Conservation (phyloP, 2,888 invertebrate genomes). For the Anaspis maculata region DNA sequence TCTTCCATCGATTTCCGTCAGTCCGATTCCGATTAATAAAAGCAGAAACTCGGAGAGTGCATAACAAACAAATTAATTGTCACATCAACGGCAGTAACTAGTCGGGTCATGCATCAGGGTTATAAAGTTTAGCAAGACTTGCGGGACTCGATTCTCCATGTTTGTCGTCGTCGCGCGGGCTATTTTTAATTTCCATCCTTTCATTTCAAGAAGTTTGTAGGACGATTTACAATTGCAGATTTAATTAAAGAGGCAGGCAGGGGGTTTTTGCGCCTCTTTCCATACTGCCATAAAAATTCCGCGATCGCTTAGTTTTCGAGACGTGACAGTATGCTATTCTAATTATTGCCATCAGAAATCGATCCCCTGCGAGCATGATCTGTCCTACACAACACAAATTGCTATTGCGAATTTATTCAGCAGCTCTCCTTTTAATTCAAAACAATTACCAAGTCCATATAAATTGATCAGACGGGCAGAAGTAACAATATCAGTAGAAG, state of each 20-base stretch:
- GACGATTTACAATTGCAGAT: slow-evolving; percentile 25
- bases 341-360: no score
- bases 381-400: no score
- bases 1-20: no score
- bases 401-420: no score
- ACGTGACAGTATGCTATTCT: slow-evolving; percentile 24
- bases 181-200: slow-evolving; percentile 30
- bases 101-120: slow-evolving; percentile 27
- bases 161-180: slow-evolving; percentile 25
- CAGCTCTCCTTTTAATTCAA: no score
- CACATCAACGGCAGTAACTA: slow-evolving; percentile 22
- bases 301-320: slow-evolving; percentile 20
- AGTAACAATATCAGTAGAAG: no score
- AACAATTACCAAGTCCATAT: no score
- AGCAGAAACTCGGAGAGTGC: no score
- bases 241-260: slow-evolving; percentile 27
- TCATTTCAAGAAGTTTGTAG: no score
- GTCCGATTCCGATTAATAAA: no score
- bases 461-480: no score
- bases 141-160: slow-evolving; percentile 24
- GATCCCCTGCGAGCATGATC: no score
- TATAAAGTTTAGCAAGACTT: slow-evolving; percentile 24
- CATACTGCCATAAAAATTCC: slow-evolving; percentile 23
- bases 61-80: slow-evolving; percentile 24
- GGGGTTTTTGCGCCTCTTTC: slow-evolving; percentile 18